Base-by-base conservation (phyloP, 2,888 invertebrate genomes). In the Dasypogon diadema region DNA sequence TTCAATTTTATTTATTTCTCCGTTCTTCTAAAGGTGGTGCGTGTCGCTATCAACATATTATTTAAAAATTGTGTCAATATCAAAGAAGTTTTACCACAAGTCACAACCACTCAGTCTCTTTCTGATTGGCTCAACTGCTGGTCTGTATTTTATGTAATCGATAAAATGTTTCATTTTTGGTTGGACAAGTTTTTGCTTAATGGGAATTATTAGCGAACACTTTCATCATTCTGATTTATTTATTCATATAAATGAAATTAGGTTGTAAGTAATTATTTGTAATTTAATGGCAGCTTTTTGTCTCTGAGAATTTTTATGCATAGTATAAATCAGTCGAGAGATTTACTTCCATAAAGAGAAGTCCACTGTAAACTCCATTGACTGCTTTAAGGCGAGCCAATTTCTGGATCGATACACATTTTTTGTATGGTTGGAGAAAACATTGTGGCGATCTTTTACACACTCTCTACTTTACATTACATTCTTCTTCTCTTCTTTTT, bases 161-260 rank as follows among this genome's bases (percentile, higher is more conserved):
- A 60, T 60, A 21, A 34, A 58, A 26, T 26, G 60, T 60, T 60
- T 60, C 10, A 21, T 37, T 60, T 60, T 60, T 60, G 60, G 60
- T 18, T 60, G 60, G 21, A 60, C 60, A 21, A 37, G 60, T 37
- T 60, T 60, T 60, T 4, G 60, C 60, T 34, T 34, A 60, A 37
- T 60, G 60, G 37, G 37, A 58, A 37, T 34, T 60, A 60, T 60
- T 60, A 60, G n/a, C 8, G 60, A 18, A 10, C 16, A 60, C 60
- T 60, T 58, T 60, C 60, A 21, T 37, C 60, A 60, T 60, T 60
- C 60, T 60, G 60, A 42, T 34, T 34, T 60, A 60, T 60, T 60
- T 14, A 37, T 60, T n/a, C 10, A 12, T 12, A 0, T 1, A 42
- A 42, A 42, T 42, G n/a, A 42, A 42, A 12, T 12, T 3, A 6